Base-by-base conservation (phyloP, 2,113 vertebrate species). In the Oxyruncus cristatus region DNA sequence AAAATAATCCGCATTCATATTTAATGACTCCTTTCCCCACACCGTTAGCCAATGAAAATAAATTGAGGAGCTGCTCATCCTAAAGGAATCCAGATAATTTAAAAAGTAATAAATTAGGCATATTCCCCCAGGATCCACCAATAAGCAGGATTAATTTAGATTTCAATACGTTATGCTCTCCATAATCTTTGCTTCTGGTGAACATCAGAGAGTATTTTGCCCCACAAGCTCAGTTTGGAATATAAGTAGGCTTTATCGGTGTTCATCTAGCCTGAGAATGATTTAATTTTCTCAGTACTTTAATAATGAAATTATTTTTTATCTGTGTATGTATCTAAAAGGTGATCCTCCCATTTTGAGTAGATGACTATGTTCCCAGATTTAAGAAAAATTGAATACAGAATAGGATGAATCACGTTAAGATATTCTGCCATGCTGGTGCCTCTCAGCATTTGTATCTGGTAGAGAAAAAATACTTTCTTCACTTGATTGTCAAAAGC, bases 71-170 rank as follows among this genome's bases (percentile, higher is more conserved):
- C 63, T 89, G 53, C 67, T 94, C 44, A 91, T 90, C 88, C 84
- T 93, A 71, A 88, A 95, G 84, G 85, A 97, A 92, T 85, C 32
- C 53, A 95, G 95, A 91, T 71, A 5, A 94, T 88, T 96, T 86
- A 70, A 92, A 89, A 95, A 95, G 56, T 91, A 93, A 97, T 94
- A 94, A 95, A 94, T 96, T 92, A 94, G 94, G 61, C 86, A 70
- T 93, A 92, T 92, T 95, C 92, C 92, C 84, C n/a, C 49, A 88
- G 72, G 90, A 85, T 21, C 42, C 90, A 82, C n/a, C 83, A 95
- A 95, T 94, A 92, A 95, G 35, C 24, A 95, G 63, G 88, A 94
- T 96, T 97, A 95, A 95, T 94, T 96, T 96, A 95, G 93, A 89
- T 92, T 96, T 96, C 91, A 90, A 41, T 93, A 85, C 12, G 50